Evolutionary conservation across 2,888 invertebrate genomes (phyloP).

Genomic region (Abrostola triplasia): DNA sequence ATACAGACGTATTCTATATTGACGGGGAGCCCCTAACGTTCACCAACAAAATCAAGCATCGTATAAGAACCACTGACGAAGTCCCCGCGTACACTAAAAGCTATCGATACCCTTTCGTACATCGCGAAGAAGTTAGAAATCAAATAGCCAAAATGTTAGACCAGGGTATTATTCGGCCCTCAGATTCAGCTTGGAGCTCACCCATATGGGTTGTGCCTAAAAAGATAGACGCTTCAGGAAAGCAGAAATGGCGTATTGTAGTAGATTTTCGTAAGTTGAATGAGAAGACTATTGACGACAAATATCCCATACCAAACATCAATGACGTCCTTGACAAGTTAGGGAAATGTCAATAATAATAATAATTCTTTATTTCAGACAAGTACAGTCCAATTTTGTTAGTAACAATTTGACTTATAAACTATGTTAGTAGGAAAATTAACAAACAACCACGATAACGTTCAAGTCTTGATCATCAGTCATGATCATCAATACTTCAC

Average conservation of each 20-base stretch:
- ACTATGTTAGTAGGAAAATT: too few species aligned
- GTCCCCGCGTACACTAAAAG: slow-evolving; percentile 28
- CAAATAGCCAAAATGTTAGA: slow-evolving; percentile 32
- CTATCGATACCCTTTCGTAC: slow-evolving; percentile 28
- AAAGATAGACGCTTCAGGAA: slow-evolving; percentile 11
- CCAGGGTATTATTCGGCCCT: slow-evolving; percentile 26
- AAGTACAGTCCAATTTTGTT: too few species aligned
- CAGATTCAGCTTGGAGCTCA: too few species aligned
- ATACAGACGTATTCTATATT: slow-evolving; percentile 5
- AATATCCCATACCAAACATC: slow-evolving; percentile 15
- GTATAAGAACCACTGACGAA: slow-evolving; percentile 22
- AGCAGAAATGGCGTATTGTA: slow-evolving; percentile 20
- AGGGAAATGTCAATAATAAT: too few species aligned
- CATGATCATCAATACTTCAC: slow-evolving; percentile 1
- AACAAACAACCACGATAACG: too few species aligned
- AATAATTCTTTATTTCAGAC: too few species aligned
- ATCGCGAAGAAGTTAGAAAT: slow-evolving; percentile 29
- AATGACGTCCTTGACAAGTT: slow-evolving; percentile 3
- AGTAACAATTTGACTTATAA: too few species aligned
- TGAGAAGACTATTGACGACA: slow-evolving; percentile 21
- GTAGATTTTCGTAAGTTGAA: slow-evolving; percentile 21
- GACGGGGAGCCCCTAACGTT: neutral
- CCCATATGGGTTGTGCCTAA: too few species aligned
- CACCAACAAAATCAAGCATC: slow-evolving; percentile 27
- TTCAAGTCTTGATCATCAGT: too few species aligned